phyloP scores from a whole-genome alignment of 2,797 vertebrate genomes.

The Adelosebastes latens region DNA sequence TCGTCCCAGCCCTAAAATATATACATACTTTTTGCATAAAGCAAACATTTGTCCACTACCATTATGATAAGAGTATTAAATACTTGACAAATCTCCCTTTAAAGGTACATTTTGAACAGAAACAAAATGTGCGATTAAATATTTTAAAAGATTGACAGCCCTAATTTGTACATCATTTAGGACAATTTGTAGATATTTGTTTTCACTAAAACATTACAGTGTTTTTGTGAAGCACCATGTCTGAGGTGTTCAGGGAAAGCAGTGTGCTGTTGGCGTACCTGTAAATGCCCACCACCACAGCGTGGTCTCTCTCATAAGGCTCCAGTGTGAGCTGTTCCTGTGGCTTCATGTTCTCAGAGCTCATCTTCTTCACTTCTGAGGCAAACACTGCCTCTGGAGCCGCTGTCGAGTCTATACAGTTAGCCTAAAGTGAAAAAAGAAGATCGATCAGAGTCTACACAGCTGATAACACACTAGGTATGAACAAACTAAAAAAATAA shows the following conservation, averaged over 20 bases:
- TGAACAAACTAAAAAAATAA: not conserved
- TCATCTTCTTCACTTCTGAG: conserved; percentile 94
- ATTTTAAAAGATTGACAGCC: too few relatives aligned
- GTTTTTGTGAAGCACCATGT: not conserved
- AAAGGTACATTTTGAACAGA: not conserved
- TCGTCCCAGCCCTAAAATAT: too few relatives aligned
- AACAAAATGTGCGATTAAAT: not conserved
- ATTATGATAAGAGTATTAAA: too few relatives aligned
- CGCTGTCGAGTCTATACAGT: conserved; percentile 95
- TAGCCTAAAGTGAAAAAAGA: conserved; percentile 80
- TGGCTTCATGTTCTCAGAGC: conserved; percentile 93
- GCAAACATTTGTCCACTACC: too few relatives aligned
- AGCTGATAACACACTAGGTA: not conserved
- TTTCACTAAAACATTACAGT: not conserved
- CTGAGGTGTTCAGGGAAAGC: not conserved
- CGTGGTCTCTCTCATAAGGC: conserved; percentile 93
- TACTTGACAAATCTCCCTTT: too few relatives aligned
- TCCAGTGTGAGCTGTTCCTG: conserved; percentile 94
- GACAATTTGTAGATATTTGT: not conserved
- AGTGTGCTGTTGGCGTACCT: conserved; percentile 76
- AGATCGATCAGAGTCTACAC: not conserved
- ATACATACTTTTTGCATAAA: too few relatives aligned
- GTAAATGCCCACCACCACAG: conserved; percentile 93
- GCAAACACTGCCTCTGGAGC: conserved; percentile 93
- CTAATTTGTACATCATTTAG: not conserved